Evolutionary conservation across 2,888 invertebrate species (phyloP).

Genomic region (Drosophila koepferae): DNA sequence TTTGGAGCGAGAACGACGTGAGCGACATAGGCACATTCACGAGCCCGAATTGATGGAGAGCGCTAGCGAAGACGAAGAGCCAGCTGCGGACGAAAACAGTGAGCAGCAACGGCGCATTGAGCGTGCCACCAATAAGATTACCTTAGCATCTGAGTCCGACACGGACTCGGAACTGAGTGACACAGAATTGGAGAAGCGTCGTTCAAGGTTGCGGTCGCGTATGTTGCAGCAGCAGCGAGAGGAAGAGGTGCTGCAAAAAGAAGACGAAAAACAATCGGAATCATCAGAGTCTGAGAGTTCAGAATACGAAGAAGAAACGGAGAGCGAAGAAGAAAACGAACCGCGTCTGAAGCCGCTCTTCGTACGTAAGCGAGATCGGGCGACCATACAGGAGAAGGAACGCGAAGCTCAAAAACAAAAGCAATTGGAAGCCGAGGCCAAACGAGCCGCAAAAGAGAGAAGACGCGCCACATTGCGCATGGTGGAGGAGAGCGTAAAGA

Average conservation of each 20-base stretch:
- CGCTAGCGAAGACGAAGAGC: conserved; percentile 85
- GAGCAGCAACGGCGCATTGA: conserved; percentile 85
- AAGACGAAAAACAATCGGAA: conserved; percentile 88
- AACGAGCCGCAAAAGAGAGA: conserved; percentile 94
- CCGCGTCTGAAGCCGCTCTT: conserved; percentile 97
- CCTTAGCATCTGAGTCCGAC: conserved; percentile 86
- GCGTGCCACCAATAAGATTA: conserved; percentile 84
- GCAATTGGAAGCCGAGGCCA: conserved; percentile 93
- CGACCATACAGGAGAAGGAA: conserved; percentile 97
- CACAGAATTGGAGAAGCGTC: conserved; percentile 93
- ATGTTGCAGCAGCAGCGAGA: conserved; percentile 90
- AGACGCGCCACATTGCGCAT: conserved; percentile 94
- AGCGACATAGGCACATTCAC: conserved; percentile 88
- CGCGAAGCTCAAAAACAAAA: conserved; percentile 93
- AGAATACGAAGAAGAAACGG: conserved; percentile 92
- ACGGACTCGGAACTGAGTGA: conserved; percentile 95
- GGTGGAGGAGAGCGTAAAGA: conserved; percentile 94
- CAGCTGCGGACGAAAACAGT: conserved; percentile 76
- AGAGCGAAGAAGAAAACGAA: conserved; percentile 95
- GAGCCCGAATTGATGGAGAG: conserved; percentile 88
- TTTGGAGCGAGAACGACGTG: conserved; percentile 85
- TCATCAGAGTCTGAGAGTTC: conserved; percentile 90
- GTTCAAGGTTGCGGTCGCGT: conserved; percentile 89
- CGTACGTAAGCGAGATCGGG: conserved; percentile 95
- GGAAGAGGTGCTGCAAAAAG: conserved; percentile 87